Percentiles rank a stretch among this genome's conserved stretches.
Evolutionary conservation across 2,888 invertebrate species (phyloP).

Genomic region (Drosophila demipolita): DNA sequence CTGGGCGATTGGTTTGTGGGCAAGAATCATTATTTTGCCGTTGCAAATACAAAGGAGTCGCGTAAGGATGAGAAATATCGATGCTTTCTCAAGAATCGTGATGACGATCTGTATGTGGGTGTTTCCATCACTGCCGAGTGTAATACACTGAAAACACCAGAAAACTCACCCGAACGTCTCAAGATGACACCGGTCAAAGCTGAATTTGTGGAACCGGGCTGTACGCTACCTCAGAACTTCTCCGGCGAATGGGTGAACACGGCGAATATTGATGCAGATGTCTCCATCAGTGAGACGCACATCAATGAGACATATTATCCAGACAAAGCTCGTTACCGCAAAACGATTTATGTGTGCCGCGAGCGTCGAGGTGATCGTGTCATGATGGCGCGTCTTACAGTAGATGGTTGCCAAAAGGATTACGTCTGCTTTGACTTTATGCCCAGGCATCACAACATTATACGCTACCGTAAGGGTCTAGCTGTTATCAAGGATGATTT

Average conservation of each 20-base stretch:
- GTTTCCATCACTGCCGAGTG: conserved; percentile 98
- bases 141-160: conserved; percentile 95
- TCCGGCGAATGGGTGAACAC: conserved; percentile 98
- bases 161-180: conserved; percentile 96
- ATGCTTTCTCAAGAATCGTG: conserved; percentile 96
- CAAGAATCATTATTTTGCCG: conserved; percentile 98
- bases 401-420: conserved; percentile 98
- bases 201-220: conserved; percentile 95
- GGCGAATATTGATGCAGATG: conserved; percentile 97
- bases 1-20: conserved; percentile 98
- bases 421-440: conserved; percentile 98
- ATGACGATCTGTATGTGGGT: conserved; percentile 96
- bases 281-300: conserved; percentile 97
- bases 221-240: conserved; percentile 96
- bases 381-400: conserved; percentile 98
- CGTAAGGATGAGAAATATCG: conserved; percentile 97
- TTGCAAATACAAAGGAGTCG: conserved; percentile 98
- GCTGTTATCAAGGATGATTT: conserved; percentile 96
- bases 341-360: conserved; percentile 96
- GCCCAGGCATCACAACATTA: conserved; percentile 97
- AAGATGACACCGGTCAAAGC: conserved; percentile 94
- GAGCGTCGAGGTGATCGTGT: conserved; percentile 95
- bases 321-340: conserved; percentile 94
- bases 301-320: conserved; percentile 98
- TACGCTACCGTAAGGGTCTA: conserved; percentile 94